Evolutionary conservation across 2,113 vertebrate genomes (phyloP).

Genomic region (Oceanites oceanicus): DNA sequence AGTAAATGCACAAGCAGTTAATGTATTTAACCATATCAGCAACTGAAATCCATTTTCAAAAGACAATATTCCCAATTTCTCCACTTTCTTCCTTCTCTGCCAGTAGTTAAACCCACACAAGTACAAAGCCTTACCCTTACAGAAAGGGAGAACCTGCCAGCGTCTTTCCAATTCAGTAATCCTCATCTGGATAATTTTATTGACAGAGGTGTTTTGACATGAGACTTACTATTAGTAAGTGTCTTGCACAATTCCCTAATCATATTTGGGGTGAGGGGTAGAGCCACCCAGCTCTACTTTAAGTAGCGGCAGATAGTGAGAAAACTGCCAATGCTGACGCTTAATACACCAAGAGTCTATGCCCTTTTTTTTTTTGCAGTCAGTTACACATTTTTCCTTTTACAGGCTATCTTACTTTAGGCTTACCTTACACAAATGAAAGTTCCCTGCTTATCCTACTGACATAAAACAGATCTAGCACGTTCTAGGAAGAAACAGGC

Average conservation of each 20-base stretch:
- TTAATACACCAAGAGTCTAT: background rate
- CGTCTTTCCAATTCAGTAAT: background rate
- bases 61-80: background rate
- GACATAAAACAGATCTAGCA: background rate
- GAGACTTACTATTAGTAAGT: background rate
- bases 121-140: background rate
- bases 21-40: background rate
- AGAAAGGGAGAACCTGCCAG: background rate
- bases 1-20: background rate
- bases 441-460: background rate
- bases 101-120: background rate
- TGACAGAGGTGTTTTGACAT: background rate
- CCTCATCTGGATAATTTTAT: background rate
- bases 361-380: background rate
- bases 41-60: background rate
- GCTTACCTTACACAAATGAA: background rate
- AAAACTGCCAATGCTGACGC: background rate
- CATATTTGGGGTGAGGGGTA: background rate
- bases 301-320: background rate
- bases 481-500: background rate
- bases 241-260: background rate
- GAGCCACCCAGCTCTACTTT: background rate
- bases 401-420: background rate
- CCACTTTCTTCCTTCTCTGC: background rate
- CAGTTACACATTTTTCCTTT: background rate